phyloP scores from a whole-genome alignment of 2,797 vertebrate species.

The Taenioides sp. region DNA sequence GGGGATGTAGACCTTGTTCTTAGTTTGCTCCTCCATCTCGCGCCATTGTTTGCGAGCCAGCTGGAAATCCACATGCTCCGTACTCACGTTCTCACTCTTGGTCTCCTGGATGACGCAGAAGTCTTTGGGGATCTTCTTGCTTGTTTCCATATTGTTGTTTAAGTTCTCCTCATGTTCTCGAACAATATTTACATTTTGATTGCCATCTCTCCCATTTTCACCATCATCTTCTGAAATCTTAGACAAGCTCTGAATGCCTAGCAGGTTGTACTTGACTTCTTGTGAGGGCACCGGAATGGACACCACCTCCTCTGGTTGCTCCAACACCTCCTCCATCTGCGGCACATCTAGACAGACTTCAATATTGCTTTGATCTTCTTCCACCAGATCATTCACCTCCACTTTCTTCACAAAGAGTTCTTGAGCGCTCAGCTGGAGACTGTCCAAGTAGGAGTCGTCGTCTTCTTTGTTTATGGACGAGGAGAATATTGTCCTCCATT shows the following conservation, averaged over 20 bases:
- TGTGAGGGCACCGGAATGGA: conserved; percentile 52
- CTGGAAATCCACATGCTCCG: conserved; percentile 82
- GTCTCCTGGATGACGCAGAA: conserved; percentile 84
- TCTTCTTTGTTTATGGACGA: conserved; percentile 84
- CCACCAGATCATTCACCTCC: conserved; percentile 58
- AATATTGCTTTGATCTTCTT: conserved; percentile 6
- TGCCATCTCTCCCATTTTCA: conserved; percentile 66
- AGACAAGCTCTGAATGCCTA: conserved; percentile 70
- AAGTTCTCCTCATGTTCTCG: conserved; percentile 26
- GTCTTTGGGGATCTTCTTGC: conserved; percentile 80
- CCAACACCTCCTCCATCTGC: conserved; percentile 62
- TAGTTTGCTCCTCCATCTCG: conserved; percentile 81
- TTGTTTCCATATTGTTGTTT: conserved; percentile 43
- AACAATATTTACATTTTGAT: conserved; percentile 37
- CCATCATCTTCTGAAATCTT: conserved; percentile 80
- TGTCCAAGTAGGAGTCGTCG: conserved; percentile 81
- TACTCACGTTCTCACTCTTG: conserved; percentile 81
- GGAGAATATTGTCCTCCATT: conserved; percentile 82
- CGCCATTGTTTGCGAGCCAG: conserved; percentile 81
- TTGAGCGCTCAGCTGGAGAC: conserved; percentile 76
- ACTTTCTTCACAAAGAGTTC: conserved; percentile 82
- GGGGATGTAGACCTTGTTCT: conserved; percentile 65
- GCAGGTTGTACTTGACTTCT: conserved; percentile 71
- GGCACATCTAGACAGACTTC: conserved; percentile 52
- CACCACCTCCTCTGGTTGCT: conserved; percentile 64